Percentiles rank a stretch among this genome's conserved stretches.
phyloP scores from a whole-genome alignment of 2,113 vertebrate species.

The Albula goreensis region DNA sequence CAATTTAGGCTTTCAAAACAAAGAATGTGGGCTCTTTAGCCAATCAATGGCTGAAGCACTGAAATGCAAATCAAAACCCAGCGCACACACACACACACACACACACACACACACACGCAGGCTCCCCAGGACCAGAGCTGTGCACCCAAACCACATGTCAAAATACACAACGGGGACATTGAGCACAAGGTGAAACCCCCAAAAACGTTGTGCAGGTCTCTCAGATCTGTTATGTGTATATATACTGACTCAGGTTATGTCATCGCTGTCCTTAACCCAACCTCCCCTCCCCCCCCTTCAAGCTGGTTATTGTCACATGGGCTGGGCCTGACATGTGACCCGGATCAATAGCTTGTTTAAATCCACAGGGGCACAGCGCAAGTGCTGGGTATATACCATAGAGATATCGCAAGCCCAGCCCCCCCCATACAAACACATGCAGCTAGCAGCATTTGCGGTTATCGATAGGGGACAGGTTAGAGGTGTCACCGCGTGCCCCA shows the following conservation, averaged over 20 bases:
- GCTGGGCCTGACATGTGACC: conserved; percentile 66
- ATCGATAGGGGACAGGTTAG: conserved; percentile 48
- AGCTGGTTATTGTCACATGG: conserved; percentile 60
- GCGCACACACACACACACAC: too few relatives aligned
- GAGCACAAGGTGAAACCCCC: too few relatives aligned
- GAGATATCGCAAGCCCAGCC: conserved; percentile 38
- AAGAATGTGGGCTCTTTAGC: too few relatives aligned
- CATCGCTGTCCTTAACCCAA: conserved; percentile 33
- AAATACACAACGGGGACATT: too few relatives aligned
- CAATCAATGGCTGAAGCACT: too few relatives aligned
- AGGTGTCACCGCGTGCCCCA: conserved; percentile 54
- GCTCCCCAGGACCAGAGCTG: not conserved
- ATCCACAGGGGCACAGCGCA: conserved; percentile 52
- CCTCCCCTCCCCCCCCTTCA: conserved; percentile 48
- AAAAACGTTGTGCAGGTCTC: too few relatives aligned
- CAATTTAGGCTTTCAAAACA: too few relatives aligned
- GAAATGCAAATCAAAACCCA: too few relatives aligned
- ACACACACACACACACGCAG: not conserved
- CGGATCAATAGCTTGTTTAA: conserved; percentile 78
- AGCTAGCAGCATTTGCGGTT: conserved; percentile 34
- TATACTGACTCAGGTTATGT: conserved; percentile 36
- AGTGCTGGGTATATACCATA: conserved; percentile 51
- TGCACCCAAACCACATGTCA: too few relatives aligned
- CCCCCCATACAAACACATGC: not conserved
- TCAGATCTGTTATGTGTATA: too few relatives aligned